Evolutionary conservation across 2,888 invertebrate species (phyloP).

Genomic region (Tiliacea aurago): DNA sequence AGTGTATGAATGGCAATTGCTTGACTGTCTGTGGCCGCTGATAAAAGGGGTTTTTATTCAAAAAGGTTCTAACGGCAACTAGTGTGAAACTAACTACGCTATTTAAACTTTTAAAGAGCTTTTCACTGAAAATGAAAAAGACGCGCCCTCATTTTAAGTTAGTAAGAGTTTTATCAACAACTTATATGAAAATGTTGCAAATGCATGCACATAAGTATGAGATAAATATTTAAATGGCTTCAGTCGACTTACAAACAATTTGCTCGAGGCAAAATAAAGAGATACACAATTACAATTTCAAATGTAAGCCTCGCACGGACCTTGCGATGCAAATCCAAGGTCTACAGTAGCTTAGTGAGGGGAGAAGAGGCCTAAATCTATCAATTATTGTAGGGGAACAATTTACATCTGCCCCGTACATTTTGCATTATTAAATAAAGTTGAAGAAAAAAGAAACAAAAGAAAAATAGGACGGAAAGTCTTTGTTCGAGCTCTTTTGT

Average conservation of each 20-base stretch:
- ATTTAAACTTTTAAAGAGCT: slow-evolving; percentile 21
- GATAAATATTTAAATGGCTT: slow-evolving; percentile 50
- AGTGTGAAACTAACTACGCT: slow-evolving; percentile 15
- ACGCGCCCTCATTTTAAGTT: slow-evolving; percentile 14
- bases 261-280: slow-evolving; percentile 43
- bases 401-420: slow-evolving; percentile 45
- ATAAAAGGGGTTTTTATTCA: slow-evolving; percentile 39
- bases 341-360: slow-evolving; percentile 26
- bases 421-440: slow-evolving; percentile 44
- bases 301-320: slow-evolving; percentile 57
- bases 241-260: slow-evolving; percentile 41
- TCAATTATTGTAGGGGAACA: slow-evolving; percentile 41
- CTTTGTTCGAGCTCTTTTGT: slow-evolving; percentile 63
- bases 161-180: slow-evolving; percentile 39
- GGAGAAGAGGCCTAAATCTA: slow-evolving; percentile 29
- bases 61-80: slow-evolving; percentile 4
- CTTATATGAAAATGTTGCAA: slow-evolving; percentile 41
- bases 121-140: slow-evolving; percentile 18
- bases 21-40: slow-evolving; percentile 28
- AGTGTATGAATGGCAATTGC: slow-evolving; percentile 37
- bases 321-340: slow-evolving; percentile 66
- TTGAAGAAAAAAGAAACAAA: slow-evolving; percentile 52
- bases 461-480: slow-evolving; percentile 56
- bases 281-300: slow-evolving; percentile 68
- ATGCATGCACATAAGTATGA: slow-evolving; percentile 54